Evolutionary conservation across 2,797 vertebrate species (phyloP).

Genomic region (Chromis chromis): DNA sequence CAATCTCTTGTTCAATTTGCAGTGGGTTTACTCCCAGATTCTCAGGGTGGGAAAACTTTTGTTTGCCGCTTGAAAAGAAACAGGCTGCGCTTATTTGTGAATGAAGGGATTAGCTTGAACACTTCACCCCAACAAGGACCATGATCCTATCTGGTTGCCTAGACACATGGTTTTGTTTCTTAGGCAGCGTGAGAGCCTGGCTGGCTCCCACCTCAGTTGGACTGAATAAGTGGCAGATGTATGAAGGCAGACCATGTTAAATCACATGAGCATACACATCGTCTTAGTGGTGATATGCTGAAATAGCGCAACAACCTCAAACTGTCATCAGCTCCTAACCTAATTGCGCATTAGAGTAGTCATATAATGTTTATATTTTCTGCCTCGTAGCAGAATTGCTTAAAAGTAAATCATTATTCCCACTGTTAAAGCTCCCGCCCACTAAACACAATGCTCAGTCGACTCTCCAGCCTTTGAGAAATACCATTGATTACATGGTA

Average conservation of each 20-base stretch:
- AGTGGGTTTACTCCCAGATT: conserved; percentile 86
- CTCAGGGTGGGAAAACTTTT: conserved; percentile 85
- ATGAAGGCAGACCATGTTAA: conserved; percentile 67
- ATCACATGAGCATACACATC: conserved; percentile 65
- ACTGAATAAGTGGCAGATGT: conserved; percentile 76
- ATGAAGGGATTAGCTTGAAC: conserved; percentile 92
- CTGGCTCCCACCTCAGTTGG: conserved; percentile 69
- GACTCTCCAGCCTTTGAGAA: conserved; percentile 89
- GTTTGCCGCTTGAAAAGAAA: conserved; percentile 85
- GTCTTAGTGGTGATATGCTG: conserved; percentile 39
- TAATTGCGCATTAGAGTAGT: conserved; percentile 46
- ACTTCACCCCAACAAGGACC: conserved; percentile 92
- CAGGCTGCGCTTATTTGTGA: conserved; percentile 91
- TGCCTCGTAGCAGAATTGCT: conserved; percentile 31
- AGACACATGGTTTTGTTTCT: conserved; percentile 84
- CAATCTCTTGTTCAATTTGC: conserved; percentile 81
- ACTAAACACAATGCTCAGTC: conserved; percentile 77
- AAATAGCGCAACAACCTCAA: conserved; percentile 48
- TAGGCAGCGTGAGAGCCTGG: conserved; percentile 80
- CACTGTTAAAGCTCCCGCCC: conserved; percentile 63
- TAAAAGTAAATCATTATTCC: conserved; percentile 74
- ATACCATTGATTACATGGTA: conserved; percentile 97
- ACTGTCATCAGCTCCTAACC: conserved; percentile 33
- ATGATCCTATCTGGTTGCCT: conserved; percentile 92
- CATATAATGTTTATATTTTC: conserved; percentile 51